These are phyloP conservation scores for Papilio glaucus DNA, from an alignment of 1,140 invertebrate species.

Conservation along the genomic window DNA sequence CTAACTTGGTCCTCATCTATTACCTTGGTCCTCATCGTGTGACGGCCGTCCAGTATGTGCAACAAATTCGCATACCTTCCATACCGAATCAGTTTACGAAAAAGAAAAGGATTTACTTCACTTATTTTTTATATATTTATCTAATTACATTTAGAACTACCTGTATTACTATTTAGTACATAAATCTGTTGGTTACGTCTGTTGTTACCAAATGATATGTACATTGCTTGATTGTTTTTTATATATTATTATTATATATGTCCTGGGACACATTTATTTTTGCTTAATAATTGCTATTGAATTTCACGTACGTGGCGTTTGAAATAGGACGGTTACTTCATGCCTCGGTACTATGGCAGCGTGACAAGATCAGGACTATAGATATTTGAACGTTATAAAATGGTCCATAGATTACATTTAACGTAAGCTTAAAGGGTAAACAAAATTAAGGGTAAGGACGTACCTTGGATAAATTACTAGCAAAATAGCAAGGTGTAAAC, in stretches of 20 bases:
- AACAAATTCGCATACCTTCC: background rate
- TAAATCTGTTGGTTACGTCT: background rate
- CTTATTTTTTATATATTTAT: background rate
- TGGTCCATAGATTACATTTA: too few species aligned
- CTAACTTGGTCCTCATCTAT: background rate
- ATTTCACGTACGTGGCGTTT: too few species aligned
- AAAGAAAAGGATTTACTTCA: background rate
- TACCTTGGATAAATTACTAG: slow-evolving; percentile 65
- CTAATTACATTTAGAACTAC: background rate
- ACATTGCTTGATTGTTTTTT: background rate
- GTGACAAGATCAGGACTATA: too few species aligned
- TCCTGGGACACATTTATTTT: too few species aligned
- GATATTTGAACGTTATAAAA: too few species aligned
- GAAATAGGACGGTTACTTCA: too few species aligned
- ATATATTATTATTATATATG: too few species aligned
- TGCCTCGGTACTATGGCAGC: too few species aligned
- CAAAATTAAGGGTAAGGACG: slow-evolving; percentile 19
- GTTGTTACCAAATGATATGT: background rate
- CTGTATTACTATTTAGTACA: too few species aligned
- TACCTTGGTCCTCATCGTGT: background rate
- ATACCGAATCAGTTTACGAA: background rate
- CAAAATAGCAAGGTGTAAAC: slow-evolving; percentile 65
- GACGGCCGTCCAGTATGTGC: background rate
- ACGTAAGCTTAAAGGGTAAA: background rate
- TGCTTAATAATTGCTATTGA: too few species aligned